phyloP scores from a whole-genome alignment of 1,140 invertebrate species.

The Aphis gossypii region DNA sequence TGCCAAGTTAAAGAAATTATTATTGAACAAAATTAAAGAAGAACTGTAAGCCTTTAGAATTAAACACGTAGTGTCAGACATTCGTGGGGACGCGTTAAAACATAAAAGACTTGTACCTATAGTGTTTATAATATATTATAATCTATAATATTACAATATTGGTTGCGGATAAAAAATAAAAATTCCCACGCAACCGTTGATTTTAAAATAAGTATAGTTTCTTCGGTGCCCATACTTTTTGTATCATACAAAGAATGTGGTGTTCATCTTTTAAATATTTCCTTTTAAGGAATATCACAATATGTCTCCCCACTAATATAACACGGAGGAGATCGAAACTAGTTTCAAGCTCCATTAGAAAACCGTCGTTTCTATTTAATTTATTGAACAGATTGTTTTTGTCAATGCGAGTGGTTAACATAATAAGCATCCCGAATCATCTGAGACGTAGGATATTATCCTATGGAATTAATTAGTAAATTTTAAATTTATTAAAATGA shows the following conservation, averaged over 20 bases:
- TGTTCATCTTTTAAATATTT: constrained; percentile 21
- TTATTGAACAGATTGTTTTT: neutral
- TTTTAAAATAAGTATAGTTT: constrained; percentile 16
- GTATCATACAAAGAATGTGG: neutral
- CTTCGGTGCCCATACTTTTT: neutral
- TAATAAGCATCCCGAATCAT: neutral
- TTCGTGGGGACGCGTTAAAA: neutral
- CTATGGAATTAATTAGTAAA: neutral
- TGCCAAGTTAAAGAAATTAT: neutral
- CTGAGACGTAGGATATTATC: neutral
- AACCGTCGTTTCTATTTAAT: constrained; percentile 20
- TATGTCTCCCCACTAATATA: constrained; percentile 23
- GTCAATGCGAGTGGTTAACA: neutral
- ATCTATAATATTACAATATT: neutral
- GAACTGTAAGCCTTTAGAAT: neutral
- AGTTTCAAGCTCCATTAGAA: constrained; percentile 4
- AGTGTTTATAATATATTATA: neutral
- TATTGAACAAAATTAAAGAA: neutral
- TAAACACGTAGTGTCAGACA: neutral
- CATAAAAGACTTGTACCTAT: neutral
- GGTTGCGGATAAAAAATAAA: neutral
- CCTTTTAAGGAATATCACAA: constrained; percentile 40
- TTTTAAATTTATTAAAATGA: neutral
- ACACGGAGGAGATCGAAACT: neutral
- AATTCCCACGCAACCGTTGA: neutral